These are phyloP conservation scores for Tribolium freemani DNA, from an alignment of 2,888 invertebrate species.

Conservation along the genomic window DNA sequence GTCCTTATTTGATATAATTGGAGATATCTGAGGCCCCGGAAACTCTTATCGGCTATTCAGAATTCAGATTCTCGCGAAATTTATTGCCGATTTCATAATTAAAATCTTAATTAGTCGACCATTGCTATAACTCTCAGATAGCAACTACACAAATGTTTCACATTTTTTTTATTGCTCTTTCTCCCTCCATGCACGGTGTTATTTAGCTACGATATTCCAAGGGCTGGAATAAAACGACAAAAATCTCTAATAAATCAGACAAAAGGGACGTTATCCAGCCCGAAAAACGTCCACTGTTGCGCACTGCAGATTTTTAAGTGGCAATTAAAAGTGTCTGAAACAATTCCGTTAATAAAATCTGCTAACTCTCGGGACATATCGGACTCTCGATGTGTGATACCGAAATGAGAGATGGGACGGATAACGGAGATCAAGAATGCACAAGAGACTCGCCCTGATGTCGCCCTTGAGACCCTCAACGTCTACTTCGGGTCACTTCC, in stretches of 20 bases:
- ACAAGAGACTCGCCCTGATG: conserved; percentile 55
- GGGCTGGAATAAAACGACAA: conserved; percentile 16
- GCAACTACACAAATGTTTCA: conserved; percentile 28
- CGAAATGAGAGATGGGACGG: conserved; percentile 59
- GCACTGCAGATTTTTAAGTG: conserved; percentile 53
- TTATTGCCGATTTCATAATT: conserved; percentile 59
- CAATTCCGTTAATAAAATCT: conserved; percentile 56
- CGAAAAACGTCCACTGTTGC: conserved; percentile 29
- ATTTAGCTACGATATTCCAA: conserved; percentile 12
- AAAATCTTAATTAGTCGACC: conserved; percentile 48
- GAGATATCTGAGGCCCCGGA: conserved; percentile 52
- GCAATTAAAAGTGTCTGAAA: conserved; percentile 56
- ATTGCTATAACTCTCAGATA: conserved; percentile 29
- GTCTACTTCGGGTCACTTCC: conserved; percentile 53
- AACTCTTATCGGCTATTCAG: conserved; percentile 53
- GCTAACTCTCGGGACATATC: conserved; percentile 51
- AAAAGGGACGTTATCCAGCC: conserved; percentile 18
- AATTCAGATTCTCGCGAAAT: conserved; percentile 52
- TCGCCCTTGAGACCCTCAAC: conserved; percentile 53
- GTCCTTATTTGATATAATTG: conserved; percentile 56
- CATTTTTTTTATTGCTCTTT: conserved; percentile 11
- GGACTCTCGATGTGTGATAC: conserved; percentile 55
- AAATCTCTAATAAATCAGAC: conserved; percentile 30
- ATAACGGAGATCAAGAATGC: conserved; percentile 60
- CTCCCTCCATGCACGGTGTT: neutral